Evolutionary conservation across 2,888 invertebrate genomes (phyloP).

Genomic region (Phlogophora meticulosa): DNA sequence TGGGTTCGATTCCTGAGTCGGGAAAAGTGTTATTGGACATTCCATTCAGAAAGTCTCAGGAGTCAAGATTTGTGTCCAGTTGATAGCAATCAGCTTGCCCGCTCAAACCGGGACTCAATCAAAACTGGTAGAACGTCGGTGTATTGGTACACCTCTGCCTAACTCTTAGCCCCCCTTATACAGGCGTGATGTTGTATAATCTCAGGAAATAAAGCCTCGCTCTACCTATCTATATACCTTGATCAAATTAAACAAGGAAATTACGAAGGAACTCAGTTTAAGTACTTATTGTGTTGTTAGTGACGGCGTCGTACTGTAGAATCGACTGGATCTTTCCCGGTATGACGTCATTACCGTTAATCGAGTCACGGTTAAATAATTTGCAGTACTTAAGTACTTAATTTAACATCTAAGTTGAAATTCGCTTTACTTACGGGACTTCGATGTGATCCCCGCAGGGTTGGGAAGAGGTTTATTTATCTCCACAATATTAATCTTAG

Average conservation of each 20-base stretch:
- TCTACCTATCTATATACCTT: conserved; percentile 17
- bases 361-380: conserved; percentile 44
- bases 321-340: conserved; percentile 32
- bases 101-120: too few relatives aligned
- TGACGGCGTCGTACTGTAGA: conserved; percentile 18
- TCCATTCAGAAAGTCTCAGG: too few relatives aligned
- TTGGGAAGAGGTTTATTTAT: too few relatives aligned
- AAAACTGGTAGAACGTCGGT: too few relatives aligned
- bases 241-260: conserved; percentile 46
- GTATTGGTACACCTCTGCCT: too few relatives aligned
- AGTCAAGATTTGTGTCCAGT: too few relatives aligned
- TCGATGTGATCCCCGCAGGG: too few relatives aligned
- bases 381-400: conserved; percentile 26
- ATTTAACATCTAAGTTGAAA: conserved; percentile 21
- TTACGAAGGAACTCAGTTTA: conserved; percentile 35
- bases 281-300: conserved; percentile 22
- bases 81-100: too few relatives aligned
- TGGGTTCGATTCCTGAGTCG: too few relatives aligned
- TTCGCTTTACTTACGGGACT: background rate
- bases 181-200: conserved; percentile 18
- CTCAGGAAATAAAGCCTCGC: conserved; percentile 26
- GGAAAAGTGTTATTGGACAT: too few relatives aligned
- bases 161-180: too few relatives aligned
- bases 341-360: conserved; percentile 39
- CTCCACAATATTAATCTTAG: too few relatives aligned